Evolutionary conservation across 2,797 vertebrate genomes (phyloP), one percentile per base, ranked within the genome.

Genomic region (Arctocebus calabarensis): DNA sequence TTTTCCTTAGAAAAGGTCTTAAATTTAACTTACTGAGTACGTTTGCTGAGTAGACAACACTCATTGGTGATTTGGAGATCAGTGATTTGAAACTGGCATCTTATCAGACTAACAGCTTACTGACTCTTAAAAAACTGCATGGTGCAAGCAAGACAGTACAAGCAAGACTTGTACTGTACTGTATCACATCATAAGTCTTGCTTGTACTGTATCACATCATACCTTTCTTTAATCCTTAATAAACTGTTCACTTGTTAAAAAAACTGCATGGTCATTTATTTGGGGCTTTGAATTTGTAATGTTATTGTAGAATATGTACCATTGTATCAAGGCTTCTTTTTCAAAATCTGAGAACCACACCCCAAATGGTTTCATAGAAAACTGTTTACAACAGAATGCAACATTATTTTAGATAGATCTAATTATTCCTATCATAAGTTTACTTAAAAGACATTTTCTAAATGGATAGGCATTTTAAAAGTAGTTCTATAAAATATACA

Each of bases 361-460:
- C 11, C 11, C 23, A 59, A 88, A 64, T 66, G 23, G 22, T 29
- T 71, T 93, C 85, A 84, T 34, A 84, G 74, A 10, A 73, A 84
- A 74, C 14, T 74, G 7, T 74, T 90, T 71, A 59, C 2, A 90
- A 61, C 4, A 81, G 25, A 91, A 77, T 83, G 27, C 14, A 86
- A 17, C 23, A 48, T 84, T 79, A 43, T 57, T 59, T 79, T 79
- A 74, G 70, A 66, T 59, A 77, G 16, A 82, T 84, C 7, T 94
- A 66, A 66, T 91, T 90, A 68, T 95, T 59, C 84, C 9, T 19
- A 52, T 77, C 34, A 45, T 77, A 75, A 78, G 19, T 37, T 91
- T 88, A 88, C n/a, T 77, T 88, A 95, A 95, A 95, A 85, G 9
- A 19, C n/a, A 90, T 82, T 94, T 77, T 66, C 19, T 82, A 82